These are phyloP conservation scores for Xyrichtys novacula DNA, from an alignment of 2,797 vertebrate genomes.

Conservation along the genomic window DNA sequence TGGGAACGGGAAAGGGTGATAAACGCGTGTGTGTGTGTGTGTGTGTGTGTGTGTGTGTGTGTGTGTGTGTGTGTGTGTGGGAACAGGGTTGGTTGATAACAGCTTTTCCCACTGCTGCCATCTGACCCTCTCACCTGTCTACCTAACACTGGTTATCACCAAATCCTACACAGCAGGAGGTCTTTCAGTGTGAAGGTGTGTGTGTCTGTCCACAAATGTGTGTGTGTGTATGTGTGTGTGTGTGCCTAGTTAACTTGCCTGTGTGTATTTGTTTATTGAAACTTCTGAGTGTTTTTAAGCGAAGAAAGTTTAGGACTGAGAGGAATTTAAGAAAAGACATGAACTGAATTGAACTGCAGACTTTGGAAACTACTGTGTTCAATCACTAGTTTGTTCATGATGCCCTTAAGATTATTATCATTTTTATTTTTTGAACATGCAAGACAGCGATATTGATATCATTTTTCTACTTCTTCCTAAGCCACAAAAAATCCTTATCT, in stretches of 20 bases:
- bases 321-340: background rate
- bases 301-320: constrained; percentile 7
- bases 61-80: constrained; percentile 46
- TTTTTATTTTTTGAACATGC: too few species aligned
- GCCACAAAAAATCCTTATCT: too few species aligned
- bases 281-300: constrained; percentile 38
- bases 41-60: constrained; percentile 46
- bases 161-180: constrained; percentile 89
- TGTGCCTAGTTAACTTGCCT: too few species aligned
- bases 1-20: constrained; percentile 97
- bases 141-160: constrained; percentile 89
- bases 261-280: constrained; percentile 3
- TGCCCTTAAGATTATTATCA: too few species aligned
- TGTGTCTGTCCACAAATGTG: constrained; percentile 3
- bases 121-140: constrained; percentile 89
- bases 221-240: constrained; percentile 2
- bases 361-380: too few species aligned
- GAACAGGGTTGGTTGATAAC: constrained; percentile 76
- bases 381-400: too few species aligned
- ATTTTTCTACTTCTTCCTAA: too few species aligned
- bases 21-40: constrained; percentile 79
- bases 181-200: constrained; percentile 43
- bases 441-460: too few species aligned
- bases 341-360: background rate
- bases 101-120: constrained; percentile 93